Conservation (phyloP, 2,113 vertebrate species). For the Lagopus muta region DNA sequence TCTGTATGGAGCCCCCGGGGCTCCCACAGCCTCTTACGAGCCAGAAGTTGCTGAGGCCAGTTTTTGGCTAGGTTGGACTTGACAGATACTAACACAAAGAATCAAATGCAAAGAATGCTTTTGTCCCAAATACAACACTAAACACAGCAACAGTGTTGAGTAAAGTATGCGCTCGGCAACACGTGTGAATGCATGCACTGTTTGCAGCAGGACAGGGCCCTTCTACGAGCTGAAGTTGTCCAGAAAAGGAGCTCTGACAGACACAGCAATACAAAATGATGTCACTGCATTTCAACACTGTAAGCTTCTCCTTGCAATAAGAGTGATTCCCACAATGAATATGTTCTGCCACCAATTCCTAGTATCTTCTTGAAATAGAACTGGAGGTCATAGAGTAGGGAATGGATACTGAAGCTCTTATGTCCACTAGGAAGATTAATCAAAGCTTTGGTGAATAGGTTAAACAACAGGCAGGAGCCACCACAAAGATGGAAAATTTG, state of each 20-base stretch:
- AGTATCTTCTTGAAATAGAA: background rate
- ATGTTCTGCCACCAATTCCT: background rate
- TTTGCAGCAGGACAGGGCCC: background rate
- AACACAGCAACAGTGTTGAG: background rate
- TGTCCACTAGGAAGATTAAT: background rate
- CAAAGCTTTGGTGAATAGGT: background rate
- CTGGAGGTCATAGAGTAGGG: background rate
- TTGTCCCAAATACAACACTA: background rate
- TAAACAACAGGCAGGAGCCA: background rate
- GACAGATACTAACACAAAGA: constrained; percentile 20
- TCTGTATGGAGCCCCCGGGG: constrained; percentile 22
- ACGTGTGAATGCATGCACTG: background rate
- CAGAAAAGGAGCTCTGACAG: background rate
- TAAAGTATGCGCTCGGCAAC: background rate
- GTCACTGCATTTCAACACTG: background rate
- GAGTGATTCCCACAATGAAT: background rate
- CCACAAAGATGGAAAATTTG: background rate
- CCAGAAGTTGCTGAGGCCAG: constrained; percentile 38
- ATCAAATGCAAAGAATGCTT: background rate
- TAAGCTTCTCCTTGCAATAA: background rate
- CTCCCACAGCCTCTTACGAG: background rate
- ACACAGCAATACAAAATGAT: background rate
- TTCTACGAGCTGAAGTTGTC: background rate
- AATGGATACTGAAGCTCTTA: background rate
- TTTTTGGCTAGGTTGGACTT: constrained; percentile 13